phyloP scores from a whole-genome alignment of 2,888 invertebrate species.

The Molanna angustata region DNA sequence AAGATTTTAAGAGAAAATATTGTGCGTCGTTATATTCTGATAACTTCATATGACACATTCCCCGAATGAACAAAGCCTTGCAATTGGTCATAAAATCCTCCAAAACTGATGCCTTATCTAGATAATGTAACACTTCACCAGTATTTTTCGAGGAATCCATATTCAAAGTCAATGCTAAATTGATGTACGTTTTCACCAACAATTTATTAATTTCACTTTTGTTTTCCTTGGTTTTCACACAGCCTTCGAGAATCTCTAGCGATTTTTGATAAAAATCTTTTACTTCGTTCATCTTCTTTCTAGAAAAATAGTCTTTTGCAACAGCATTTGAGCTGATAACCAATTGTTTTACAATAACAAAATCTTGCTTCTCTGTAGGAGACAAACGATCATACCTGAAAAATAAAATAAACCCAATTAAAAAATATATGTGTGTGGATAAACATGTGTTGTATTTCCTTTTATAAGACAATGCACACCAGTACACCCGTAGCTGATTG shows the following conservation, averaged over 20 bases:
- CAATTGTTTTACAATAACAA: constrained; percentile 3
- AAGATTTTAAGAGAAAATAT: constrained; percentile 6
- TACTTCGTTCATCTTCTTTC: constrained; percentile 8
- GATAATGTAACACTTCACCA: constrained; percentile 7
- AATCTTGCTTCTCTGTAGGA: constrained; percentile 7
- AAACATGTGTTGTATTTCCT: too few relatives aligned
- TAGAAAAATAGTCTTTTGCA: constrained; percentile 12
- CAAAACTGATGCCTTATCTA: constrained; percentile 11
- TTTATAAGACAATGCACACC: too few relatives aligned
- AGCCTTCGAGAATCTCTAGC: constrained; percentile 1
- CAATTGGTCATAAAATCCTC: constrained; percentile 11
- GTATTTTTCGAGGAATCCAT: constrained; percentile 7
- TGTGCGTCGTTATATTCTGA: constrained; percentile 12
- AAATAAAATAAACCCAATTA: too few relatives aligned
- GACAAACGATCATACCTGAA: constrained; percentile 2
- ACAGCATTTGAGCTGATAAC: constrained; percentile 5
- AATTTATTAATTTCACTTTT: constrained; percentile 3
- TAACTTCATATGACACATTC: constrained; percentile 5
- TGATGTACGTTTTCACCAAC: constrained; percentile 11
- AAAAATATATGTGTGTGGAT: too few relatives aligned
- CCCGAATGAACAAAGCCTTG: constrained; percentile 14
- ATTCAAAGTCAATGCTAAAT: constrained; percentile 10
- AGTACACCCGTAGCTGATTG: too few relatives aligned
- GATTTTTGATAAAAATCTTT: constrained; percentile 6
- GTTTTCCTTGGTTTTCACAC: not conserved